Base-by-base conservation (phyloP, 2,888 invertebrate genomes). In the Conus canariensis region DNA sequence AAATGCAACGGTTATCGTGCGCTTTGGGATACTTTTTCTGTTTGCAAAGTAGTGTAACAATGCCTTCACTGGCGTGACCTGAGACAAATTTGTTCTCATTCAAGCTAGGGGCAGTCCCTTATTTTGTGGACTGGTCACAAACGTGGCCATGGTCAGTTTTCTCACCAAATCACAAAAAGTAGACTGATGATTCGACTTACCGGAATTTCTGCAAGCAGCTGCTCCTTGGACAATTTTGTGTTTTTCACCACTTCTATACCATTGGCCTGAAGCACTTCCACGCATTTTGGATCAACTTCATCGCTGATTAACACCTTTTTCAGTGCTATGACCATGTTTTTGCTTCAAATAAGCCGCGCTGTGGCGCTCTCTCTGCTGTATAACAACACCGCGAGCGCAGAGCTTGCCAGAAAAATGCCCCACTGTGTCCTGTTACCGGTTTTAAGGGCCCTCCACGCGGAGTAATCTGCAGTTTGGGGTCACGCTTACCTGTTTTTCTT, bases 231-330 rank as follows among this genome's bases (percentile, higher is more conserved):
- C 95, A 98, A 97, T 8, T 98, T 98, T 67, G 94, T 94, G 64
- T 98, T 98, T 93, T 97, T 98, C 86, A 97, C 97, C 90, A 98
- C 98, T 90, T 97, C 97, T 93, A 99, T 98, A 56, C 98, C 98
- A 95, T 98, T 97, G 77, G 97, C 96, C 92, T 97, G 97, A 58
- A 99, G 97, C 83, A 99, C 97, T 93, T 98, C 97, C 2, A 98
- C 97, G 96, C 99, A 99, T 93, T 98, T 97, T 45, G 97, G 97
- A 95, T 99, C 99, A 5, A 99, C 98, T 64, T 98, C 98, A 96
- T 99, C 99, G 94, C 98, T 98, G 93, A 99, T 98, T 90, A 99
- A 97, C 90, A 99, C 99, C 88, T 93, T 95, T 87, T 93, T 92
- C 80, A 96, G 89, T 74, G 91, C 86, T 87, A 95, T 92, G 86